Percentiles rank a stretch among this genome's conserved stretches.
phyloP scores from a whole-genome alignment of 2,888 invertebrate species.

The Mechanitis mazaeus region DNA sequence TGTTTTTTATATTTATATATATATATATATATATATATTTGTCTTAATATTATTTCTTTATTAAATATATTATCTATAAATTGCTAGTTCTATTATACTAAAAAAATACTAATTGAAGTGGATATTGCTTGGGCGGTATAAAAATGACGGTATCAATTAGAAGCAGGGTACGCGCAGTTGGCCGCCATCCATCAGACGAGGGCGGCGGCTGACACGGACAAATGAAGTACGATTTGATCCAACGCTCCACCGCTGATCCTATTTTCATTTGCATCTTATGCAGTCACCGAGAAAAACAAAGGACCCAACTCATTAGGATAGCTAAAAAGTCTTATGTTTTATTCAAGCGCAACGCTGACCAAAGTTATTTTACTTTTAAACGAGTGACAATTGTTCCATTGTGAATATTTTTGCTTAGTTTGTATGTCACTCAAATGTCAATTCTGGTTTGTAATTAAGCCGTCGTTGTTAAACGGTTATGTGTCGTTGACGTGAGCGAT shows the following conservation, averaged over 20 bases:
- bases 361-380: conserved; percentile 71
- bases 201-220: conserved; percentile 63
- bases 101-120: conserved; percentile 27
- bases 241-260: conserved; percentile 54
- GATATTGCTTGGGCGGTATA: conserved; percentile 38
- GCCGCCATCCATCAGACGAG: conserved; percentile 63
- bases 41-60: no score
- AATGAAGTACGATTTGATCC: conserved; percentile 75
- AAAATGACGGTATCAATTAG: conserved; percentile 73
- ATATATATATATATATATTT: no score
- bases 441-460: conserved; percentile 3
- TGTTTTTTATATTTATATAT: no score
- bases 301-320: conserved; percentile 62
- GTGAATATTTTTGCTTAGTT: conserved; percentile 46
- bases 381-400: conserved; percentile 65
- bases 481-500: not conserved
- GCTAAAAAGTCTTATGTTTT: conserved; percentile 70
- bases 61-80: not conserved
- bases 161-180: conserved; percentile 49
- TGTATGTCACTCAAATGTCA: conserved; percentile 22
- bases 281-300: conserved; percentile 67
- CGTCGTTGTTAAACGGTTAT: not conserved
- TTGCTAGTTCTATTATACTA: conserved; percentile 13
- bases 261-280: conserved; percentile 69
- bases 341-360: conserved; percentile 66